Conservation (phyloP, 2,888 invertebrate species). For the Drosophila tanythrix region DNA sequence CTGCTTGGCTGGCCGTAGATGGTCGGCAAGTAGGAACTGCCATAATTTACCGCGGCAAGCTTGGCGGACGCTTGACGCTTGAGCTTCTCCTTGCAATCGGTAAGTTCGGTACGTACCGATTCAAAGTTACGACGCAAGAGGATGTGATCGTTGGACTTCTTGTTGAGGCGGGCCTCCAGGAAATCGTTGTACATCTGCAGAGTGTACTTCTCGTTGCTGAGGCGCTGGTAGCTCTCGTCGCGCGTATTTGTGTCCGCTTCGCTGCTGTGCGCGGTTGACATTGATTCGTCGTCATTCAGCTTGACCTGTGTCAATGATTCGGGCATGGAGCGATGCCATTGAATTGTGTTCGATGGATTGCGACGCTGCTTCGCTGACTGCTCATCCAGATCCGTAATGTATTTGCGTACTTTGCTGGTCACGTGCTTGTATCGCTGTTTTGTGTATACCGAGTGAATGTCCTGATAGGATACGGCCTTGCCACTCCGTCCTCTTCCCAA, state of each 20-base stretch:
- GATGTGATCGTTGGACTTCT: conserved; percentile 72
- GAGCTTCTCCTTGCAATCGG: conserved; percentile 71
- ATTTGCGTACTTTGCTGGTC: conserved; percentile 82
- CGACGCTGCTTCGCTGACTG: conserved; percentile 66
- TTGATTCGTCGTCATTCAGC: conserved; percentile 45
- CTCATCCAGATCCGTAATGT: conserved; percentile 80
- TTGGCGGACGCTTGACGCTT: conserved; percentile 52
- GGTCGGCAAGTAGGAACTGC: conserved; percentile 13
- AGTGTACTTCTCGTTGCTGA: conserved; percentile 61
- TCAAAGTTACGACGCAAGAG: conserved; percentile 76
- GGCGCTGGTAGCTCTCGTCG: conserved; percentile 56
- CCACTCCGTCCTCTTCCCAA: conserved; percentile 41
- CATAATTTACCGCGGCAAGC: background rate
- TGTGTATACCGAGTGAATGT: conserved; percentile 82
- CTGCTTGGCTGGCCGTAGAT: background rate
- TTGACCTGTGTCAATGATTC: conserved; percentile 67
- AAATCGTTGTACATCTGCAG: conserved; percentile 68
- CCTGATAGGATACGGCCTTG: conserved; percentile 76
- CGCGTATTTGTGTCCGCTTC: conserved; percentile 31
- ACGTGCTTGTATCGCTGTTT: conserved; percentile 82
- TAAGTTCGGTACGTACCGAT: conserved; percentile 74
- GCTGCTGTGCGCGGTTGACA: conserved; percentile 41
- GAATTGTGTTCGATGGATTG: conserved; percentile 40
- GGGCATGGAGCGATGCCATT: conserved; percentile 79
- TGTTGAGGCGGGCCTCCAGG: conserved; percentile 69